A percentile compares a stretch with the other conserved stretches of the same genome.
Conservation (phyloP, 2,888 invertebrate genomes). For the Papilio gigon region DNA sequence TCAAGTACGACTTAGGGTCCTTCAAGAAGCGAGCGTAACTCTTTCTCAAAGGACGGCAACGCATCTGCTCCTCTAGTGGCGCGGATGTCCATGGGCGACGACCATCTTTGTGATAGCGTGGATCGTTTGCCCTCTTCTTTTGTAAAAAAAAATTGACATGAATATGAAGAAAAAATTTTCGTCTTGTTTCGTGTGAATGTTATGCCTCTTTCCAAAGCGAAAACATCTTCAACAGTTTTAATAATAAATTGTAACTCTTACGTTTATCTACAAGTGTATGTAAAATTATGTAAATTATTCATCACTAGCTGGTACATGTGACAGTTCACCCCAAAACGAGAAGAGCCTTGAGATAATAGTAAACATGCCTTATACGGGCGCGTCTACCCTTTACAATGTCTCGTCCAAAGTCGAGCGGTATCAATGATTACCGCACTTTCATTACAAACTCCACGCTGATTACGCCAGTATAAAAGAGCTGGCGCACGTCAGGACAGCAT, state of each 20-base stretch:
- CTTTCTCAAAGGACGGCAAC: too few relatives aligned
- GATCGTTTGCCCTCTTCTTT: too few relatives aligned
- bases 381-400: slow-evolving; percentile 47
- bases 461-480: slow-evolving; percentile 70
- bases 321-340: slow-evolving; percentile 35
- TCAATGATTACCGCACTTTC: slow-evolving; percentile 64
- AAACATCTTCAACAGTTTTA: too few relatives aligned
- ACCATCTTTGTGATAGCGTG: too few relatives aligned
- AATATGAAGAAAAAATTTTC: too few relatives aligned
- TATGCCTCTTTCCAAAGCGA: too few relatives aligned
- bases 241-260: background rate
- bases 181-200: too few relatives aligned
- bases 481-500: slow-evolving; percentile 58
- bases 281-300: background rate
- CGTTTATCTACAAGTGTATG: background rate
- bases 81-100: too few relatives aligned
- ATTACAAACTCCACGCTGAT: slow-evolving; percentile 56
- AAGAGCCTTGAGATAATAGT: slow-evolving; percentile 38
- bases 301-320: background rate
- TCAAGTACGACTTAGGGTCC: too few relatives aligned
- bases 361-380: slow-evolving; percentile 37
- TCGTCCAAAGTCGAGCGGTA: slow-evolving; percentile 47
- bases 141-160: too few relatives aligned
- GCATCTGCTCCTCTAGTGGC: too few relatives aligned
- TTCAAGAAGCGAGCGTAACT: too few relatives aligned